These are phyloP conservation scores for Myotis brandtii DNA, from an alignment of 2,113 vertebrate genomes.

Conservation along the genomic window DNA sequence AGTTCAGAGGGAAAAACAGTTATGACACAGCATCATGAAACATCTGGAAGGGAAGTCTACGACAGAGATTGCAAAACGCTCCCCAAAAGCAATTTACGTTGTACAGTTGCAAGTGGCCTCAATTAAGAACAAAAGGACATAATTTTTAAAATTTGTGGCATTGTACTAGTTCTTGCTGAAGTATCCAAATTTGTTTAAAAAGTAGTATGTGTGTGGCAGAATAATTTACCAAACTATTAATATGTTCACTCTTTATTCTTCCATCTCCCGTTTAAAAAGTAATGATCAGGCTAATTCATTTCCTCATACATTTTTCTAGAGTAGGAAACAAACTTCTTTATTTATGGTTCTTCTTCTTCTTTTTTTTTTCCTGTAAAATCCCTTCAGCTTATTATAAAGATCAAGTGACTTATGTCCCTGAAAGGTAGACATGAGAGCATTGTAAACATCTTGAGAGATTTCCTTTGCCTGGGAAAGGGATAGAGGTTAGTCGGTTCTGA, in stretches of 20 bases:
- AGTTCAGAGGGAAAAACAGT: neutral
- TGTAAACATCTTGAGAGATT: neutral
- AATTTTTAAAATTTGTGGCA: conserved; percentile 36
- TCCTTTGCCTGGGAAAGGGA: neutral
- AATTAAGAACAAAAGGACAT: neutral
- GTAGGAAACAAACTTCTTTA: neutral
- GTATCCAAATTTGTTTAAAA: neutral
- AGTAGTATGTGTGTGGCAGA: neutral
- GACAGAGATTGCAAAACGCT: neutral
- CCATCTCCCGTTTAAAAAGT: neutral
- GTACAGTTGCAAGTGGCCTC: neutral
- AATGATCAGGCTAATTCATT: neutral
- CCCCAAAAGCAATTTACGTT: neutral
- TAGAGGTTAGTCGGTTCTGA: neutral
- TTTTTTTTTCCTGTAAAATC: neutral
- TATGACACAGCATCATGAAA: conserved; percentile 45
- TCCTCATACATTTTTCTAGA: neutral
- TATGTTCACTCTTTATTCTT: neutral
- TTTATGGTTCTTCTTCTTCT: neutral
- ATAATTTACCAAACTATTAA: conserved; percentile 11
- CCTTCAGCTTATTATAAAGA: neutral
- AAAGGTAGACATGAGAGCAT: neutral
- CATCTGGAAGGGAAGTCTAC: conserved; percentile 65
- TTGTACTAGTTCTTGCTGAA: neutral
- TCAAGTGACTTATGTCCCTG: neutral